Conservation (phyloP, 2,888 invertebrate genomes). For the Ormyrus pomaceus region DNA sequence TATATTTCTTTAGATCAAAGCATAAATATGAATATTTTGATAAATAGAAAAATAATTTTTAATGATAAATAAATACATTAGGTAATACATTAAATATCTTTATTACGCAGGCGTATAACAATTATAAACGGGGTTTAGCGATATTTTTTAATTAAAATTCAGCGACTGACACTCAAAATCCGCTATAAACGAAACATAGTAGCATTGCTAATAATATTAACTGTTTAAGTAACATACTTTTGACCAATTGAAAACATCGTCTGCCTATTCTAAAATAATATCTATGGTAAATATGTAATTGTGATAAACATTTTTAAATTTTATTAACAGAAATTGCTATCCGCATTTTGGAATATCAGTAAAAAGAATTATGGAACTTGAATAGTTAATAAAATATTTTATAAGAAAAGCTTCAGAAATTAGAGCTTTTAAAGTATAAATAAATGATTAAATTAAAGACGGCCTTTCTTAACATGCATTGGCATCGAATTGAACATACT, state of each 20-base stretch:
- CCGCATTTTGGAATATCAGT: neutral
- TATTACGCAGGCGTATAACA: conserved; percentile 5
- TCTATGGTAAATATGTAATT: neutral
- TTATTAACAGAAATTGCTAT: neutral
- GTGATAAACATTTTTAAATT: neutral
- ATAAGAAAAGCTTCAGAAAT: conserved; percentile 40
- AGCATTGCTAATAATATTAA: conserved; percentile 24
- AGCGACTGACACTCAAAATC: conserved; percentile 19
- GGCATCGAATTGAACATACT: too few species aligned
- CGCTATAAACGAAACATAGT: conserved; percentile 33
- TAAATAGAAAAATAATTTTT: neutral
- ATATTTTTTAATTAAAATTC: conserved; percentile 40
- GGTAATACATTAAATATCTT: neutral
- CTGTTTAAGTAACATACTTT: conserved; percentile 46
- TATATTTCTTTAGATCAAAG: too few species aligned
- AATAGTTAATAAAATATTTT: conserved; percentile 23
- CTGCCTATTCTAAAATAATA: too few species aligned
- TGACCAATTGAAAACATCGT: neutral
- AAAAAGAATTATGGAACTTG: neutral
- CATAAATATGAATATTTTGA: neutral
- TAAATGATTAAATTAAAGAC: too few species aligned
- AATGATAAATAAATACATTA: neutral
- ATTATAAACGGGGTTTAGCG: conserved; percentile 36
- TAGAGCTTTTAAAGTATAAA: too few species aligned
- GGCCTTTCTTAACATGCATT: too few species aligned